Percentiles rank a stretch among this genome's conserved stretches.
Conservation (phyloP, 1,140 invertebrate species). For the Psix sp. region DNA sequence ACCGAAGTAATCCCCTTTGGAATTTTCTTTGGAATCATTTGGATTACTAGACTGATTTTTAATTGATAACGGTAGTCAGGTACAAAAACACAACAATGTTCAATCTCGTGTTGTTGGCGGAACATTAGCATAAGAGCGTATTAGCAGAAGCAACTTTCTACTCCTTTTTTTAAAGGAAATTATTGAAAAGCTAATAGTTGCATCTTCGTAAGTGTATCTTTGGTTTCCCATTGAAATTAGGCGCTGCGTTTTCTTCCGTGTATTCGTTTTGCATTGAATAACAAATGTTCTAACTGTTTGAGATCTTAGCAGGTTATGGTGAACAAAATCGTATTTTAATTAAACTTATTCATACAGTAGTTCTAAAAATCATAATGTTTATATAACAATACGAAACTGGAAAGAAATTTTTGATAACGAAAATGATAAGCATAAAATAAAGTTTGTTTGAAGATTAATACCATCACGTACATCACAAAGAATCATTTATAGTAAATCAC, state of each 20-base stretch:
- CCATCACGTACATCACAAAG: no score
- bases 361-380: no score
- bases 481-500: no score
- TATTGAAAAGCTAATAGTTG: constrained; percentile 25
- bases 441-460: no score
- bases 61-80: constrained; percentile 1
- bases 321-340: no score
- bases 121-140: constrained; percentile 27
- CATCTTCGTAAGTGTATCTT: constrained; percentile 26
- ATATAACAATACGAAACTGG: no score
- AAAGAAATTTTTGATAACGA: no score
- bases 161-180: constrained; percentile 20
- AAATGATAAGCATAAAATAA: no score
- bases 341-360: no score
- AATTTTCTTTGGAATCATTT: no score
- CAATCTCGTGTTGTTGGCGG: neutral
- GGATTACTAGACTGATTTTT: no score
- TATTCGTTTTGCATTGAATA: constrained; percentile 21
- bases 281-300: constrained; percentile 17
- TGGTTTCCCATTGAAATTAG: constrained; percentile 22
- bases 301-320: constrained; percentile 1
- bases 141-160: constrained; percentile 38
- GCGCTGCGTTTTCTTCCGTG: constrained; percentile 9
- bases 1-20: no score
- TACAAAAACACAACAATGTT: constrained; percentile 20